Evolutionary conservation across 2,113 vertebrate genomes (phyloP).

Genomic region (Lagenorhynchus albirostris): DNA sequence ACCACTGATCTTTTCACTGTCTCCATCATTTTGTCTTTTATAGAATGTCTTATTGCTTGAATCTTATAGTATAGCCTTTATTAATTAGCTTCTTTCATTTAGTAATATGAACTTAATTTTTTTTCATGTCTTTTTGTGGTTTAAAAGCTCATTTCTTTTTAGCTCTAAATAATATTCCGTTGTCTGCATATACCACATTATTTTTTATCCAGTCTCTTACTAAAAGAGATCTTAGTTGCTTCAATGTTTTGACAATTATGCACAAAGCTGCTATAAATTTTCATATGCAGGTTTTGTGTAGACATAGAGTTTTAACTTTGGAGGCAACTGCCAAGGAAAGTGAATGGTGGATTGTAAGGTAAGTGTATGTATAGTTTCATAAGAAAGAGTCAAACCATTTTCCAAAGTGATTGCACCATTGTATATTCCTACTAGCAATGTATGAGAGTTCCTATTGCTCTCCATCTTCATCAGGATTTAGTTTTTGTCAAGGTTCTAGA

Average conservation of each 20-base stretch:
- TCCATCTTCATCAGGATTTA: background rate
- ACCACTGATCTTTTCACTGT: background rate
- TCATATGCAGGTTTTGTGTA: background rate
- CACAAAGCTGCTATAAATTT: background rate
- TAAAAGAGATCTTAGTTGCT: background rate
- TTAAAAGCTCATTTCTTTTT: background rate
- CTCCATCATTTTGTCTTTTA: background rate
- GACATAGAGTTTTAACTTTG: background rate
- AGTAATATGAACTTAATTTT: background rate
- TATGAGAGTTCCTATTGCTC: background rate
- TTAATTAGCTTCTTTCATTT: background rate
- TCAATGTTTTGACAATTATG: background rate
- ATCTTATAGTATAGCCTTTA: background rate
- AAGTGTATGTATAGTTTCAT: background rate
- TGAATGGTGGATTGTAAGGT: background rate
- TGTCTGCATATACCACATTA: background rate
- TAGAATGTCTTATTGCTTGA: background rate
- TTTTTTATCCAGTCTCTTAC: background rate
- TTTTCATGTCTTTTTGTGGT: background rate
- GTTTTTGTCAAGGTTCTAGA: background rate
- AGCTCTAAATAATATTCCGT: background rate
- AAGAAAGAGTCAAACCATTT: background rate
- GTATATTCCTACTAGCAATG: background rate
- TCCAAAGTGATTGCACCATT: background rate
- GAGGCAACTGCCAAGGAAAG: background rate